These are phyloP conservation scores for Cepaea hortensis DNA, from an alignment of 2,888 invertebrate genomes.

Conservation along the genomic window DNA sequence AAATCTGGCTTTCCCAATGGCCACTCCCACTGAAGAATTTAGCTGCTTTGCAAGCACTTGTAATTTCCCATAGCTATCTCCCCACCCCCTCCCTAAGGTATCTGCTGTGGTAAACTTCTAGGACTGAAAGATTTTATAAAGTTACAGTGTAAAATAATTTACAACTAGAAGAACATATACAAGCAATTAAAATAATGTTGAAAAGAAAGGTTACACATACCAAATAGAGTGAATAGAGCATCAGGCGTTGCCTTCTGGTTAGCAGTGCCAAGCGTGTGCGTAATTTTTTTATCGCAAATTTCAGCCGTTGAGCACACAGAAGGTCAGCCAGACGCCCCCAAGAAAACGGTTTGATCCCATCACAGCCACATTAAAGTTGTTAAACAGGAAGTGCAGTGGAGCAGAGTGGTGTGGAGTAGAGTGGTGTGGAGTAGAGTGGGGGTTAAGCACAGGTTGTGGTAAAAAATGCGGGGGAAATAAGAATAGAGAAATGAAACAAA, in stretches of 20 bases:
- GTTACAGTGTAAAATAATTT: neutral
- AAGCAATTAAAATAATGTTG: slow-evolving; percentile 19
- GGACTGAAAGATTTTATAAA: too few relatives aligned
- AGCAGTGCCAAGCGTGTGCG: slow-evolving; percentile 51
- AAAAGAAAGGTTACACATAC: slow-evolving; percentile 80
- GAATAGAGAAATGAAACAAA: slow-evolving; percentile 34
- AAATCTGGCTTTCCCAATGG: too few relatives aligned
- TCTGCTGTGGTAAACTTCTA: too few relatives aligned
- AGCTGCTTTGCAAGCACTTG: too few relatives aligned
- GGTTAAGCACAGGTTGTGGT: slow-evolving; percentile 48
- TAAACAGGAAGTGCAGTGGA: slow-evolving; percentile 27
- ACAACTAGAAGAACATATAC: slow-evolving; percentile 8
- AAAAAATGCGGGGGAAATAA: slow-evolving; percentile 64
- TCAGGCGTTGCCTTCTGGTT: slow-evolving; percentile 99
- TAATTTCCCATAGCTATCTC: too few relatives aligned
- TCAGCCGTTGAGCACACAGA: slow-evolving; percentile 28
- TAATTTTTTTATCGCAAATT: slow-evolving; percentile 39
- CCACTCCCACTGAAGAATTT: too few relatives aligned
- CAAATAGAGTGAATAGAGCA: slow-evolving; percentile 99
- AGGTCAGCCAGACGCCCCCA: slow-evolving; percentile 42
- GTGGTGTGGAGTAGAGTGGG: neutral
- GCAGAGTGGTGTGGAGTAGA: slow-evolving; percentile 19
- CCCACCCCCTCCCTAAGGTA: too few relatives aligned
- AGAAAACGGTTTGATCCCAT: slow-evolving; percentile 26
- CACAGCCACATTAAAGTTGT: slow-evolving; percentile 36